Percentiles rank a stretch among this genome's conserved stretches.
Evolutionary conservation across 2,113 vertebrate genomes (phyloP).

Genomic region (Marmota monax): DNA sequence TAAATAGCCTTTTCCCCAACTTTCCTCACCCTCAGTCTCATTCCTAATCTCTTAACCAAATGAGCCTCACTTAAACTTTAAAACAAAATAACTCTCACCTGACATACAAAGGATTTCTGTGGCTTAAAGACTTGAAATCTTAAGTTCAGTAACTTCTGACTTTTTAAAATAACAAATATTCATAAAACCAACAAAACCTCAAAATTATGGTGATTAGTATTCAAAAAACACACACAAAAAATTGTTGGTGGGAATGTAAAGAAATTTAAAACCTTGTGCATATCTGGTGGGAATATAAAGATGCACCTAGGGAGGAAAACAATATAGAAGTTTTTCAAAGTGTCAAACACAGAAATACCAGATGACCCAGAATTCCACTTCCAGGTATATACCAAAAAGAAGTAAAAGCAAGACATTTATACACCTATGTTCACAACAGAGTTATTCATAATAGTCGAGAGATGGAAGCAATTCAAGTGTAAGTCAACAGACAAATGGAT

Average conservation of each 20-base stretch:
- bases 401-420: background rate
- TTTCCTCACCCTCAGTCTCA: background rate
- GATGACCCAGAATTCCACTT: background rate
- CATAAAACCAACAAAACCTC: background rate
- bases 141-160: background rate
- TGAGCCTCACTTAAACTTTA: background rate
- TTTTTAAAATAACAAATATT: conserved; percentile 20
- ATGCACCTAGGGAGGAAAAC: no score
- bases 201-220: background rate
- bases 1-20: background rate
- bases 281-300: background rate
- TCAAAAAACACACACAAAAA: background rate
- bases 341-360: background rate
- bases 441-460: background rate
- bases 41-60: conserved; percentile 3
- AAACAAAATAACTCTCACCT: background rate
- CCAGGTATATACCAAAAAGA: background rate
- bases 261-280: background rate
- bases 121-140: background rate
- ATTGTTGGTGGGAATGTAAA: background rate
- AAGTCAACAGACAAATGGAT: background rate
- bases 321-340: background rate
- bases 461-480: background rate
- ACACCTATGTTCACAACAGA: background rate
- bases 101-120: background rate